Base-by-base conservation (phyloP, 2,888 invertebrate genomes). In the Selenia dentaria region DNA sequence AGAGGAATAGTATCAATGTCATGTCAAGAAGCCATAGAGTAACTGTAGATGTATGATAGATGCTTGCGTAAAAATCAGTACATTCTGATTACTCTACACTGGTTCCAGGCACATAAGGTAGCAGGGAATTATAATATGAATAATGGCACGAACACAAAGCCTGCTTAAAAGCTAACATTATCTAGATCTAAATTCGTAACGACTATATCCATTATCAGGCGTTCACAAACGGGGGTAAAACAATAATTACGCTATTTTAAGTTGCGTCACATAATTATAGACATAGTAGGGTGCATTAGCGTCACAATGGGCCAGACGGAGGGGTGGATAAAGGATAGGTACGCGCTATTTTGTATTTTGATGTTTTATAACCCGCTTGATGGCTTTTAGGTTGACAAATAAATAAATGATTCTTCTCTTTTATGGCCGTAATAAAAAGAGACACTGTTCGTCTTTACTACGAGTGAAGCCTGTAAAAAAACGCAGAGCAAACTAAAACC, bases 231-330 rank as follows among this genome's bases (percentile, higher is more conserved):
- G 70, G 71, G 68, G 69, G 72, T 76, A 77, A 83, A 86, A 84
- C 75, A 79, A 73, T 83, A 85, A 88, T 88, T 86, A 87, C 66
- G 64, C 62, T 75, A 79, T 85, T 85, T 81, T 76, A 70, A 75
- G 75, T 83, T 74, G 74, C 81, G 77, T 79, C 79, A 74, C 73
- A 78, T 84, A 87, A 89, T 89, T 77, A 82, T 73, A 77, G 78
- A 63, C 65, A 60, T 56, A 59, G 68, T 67, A 68, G 79, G 79
- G 78, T 80, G 82, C 84, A 86, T 87, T 87, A 85, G 82, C 65
- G 69, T 62, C 54, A 80, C 74, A 77, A 79, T 76, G 69, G 62
- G 60, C 59, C 55, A 64, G 60, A 61, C 49, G 39, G 65, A 57
- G 66, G 63, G 66, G 55, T 48, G 52, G 46, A 35, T 28, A 20